phyloP scores from a whole-genome alignment of 2,113 vertebrate species.

The Cardinalis cardinalis region DNA sequence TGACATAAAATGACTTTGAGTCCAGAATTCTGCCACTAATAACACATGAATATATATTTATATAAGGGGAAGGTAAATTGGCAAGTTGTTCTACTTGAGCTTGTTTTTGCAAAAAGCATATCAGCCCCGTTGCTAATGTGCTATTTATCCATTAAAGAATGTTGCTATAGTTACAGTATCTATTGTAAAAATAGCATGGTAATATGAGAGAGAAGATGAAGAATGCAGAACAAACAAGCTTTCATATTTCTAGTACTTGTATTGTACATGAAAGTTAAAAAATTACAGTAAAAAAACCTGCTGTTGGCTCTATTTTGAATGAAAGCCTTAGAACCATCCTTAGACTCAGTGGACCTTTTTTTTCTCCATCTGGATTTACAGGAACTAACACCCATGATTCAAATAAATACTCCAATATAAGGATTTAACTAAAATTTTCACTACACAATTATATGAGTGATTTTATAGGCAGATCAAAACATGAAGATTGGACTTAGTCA shows the following conservation, averaged over 20 bases:
- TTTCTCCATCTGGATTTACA: background rate
- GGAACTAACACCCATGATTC: background rate
- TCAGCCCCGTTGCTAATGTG: slow-evolving; percentile 9
- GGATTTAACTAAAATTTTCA: background rate
- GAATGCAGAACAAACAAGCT: slow-evolving; percentile 34
- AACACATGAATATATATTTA: background rate
- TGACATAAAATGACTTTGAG: background rate
- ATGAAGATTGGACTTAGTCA: background rate
- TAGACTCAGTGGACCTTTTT: background rate
- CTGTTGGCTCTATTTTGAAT: background rate
- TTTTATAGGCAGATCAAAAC: background rate
- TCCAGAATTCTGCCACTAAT: background rate
- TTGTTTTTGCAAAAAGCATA: slow-evolving; percentile 26
- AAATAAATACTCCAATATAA: background rate
- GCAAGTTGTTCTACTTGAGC: background rate
- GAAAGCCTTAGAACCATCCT: background rate
- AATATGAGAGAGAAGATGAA: slow-evolving; percentile 4
- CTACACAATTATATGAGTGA: background rate
- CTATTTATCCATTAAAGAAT: slow-evolving; percentile 56
- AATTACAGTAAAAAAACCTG: background rate
- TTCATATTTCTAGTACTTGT: slow-evolving; percentile 16
- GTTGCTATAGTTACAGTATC: slow-evolving; percentile 59
- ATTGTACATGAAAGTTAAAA: background rate
- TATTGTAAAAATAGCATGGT: slow-evolving; percentile 53
- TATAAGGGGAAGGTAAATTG: background rate